These are phyloP conservation scores for Theodoxus fluviatilis DNA, from an alignment of 2,888 invertebrate genomes.

Conservation along the genomic window DNA sequence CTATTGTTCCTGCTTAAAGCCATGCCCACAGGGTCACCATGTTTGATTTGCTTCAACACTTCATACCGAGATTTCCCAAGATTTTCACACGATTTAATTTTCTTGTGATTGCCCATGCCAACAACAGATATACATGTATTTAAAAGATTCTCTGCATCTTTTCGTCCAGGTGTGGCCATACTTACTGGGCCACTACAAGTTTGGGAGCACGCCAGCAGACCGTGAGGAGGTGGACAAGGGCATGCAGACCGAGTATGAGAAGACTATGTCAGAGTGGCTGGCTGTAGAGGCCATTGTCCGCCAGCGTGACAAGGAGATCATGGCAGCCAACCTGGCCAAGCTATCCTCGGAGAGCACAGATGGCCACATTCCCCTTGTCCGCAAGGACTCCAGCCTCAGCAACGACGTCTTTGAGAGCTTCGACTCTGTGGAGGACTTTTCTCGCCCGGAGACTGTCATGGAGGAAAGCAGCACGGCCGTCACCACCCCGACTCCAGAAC, in stretches of 20 bases:
- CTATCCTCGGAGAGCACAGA: conserved; percentile 75
- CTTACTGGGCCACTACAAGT: conserved; percentile 83
- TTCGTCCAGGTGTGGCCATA: conserved; percentile 81
- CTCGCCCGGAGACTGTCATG: conserved; percentile 54
- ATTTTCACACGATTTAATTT: too few species aligned
- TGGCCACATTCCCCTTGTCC: conserved; percentile 58
- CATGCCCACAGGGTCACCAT: too few species aligned
- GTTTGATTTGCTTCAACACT: not conserved
- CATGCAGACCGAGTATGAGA: conserved; percentile 80
- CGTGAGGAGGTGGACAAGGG: conserved; percentile 51
- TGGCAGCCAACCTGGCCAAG: conserved; percentile 84
- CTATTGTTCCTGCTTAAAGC: too few species aligned
- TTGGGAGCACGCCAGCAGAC: conserved; percentile 69
- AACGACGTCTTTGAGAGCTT: conserved; percentile 66
- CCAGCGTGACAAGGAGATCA: conserved; percentile 69
- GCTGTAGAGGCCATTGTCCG: conserved; percentile 90
- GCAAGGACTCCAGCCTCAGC: conserved; percentile 66
- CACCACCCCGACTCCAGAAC: conserved; percentile 57
- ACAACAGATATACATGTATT: too few species aligned
- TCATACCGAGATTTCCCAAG: too few species aligned
- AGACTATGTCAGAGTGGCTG: conserved; percentile 93
- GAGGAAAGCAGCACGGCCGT: conserved; percentile 56
- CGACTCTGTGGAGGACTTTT: conserved; percentile 60
- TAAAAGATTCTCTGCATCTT: conserved; percentile 19
- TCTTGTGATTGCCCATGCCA: too few species aligned